Evolutionary conservation across 2,113 vertebrate species (phyloP), one percentile per base, ranked within the genome.

Genomic region (Ia io): DNA sequence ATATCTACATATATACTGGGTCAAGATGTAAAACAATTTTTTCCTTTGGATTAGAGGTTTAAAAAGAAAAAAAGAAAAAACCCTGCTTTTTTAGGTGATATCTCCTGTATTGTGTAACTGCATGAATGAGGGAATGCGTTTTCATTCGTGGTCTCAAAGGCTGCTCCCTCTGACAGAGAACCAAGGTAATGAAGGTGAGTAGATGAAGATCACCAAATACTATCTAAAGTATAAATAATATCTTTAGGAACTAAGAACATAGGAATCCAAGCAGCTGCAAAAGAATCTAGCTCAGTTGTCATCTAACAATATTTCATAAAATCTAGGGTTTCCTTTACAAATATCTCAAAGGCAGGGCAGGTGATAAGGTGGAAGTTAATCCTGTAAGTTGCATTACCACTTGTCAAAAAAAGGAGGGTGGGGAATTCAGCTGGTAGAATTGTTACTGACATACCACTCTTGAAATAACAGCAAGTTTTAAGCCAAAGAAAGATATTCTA

Each of bases 221-320:
- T 59, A 77, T 40, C 2, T 25, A 65, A 47, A 90, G 2, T 35
- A 8, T 67, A 92, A 84, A 51, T 76, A 69, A 74, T 22, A 44
- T 70, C 69, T 90, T 90, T 65, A 82, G 51, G 93, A 96, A 89
- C 63, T 77, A 93, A 74, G 56, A 79, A 14, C 14, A 30, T 3
- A 78, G 65, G 9, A 90, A 74, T 11, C 16, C 32, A 90, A 56
- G 30, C 30, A 84, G 74, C 67, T 47, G 14, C 35, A 87, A 71
- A 84, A 63, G 22, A 93, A n/a, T 51, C 30, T 18, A 49, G 13
- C n/a, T 67, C 32, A 71, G 17, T 16, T 91, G 47, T 44, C 67
- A 5, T 67, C 23, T 42, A 95, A 91, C 8, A 44, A 25, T 11
- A 69, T 42, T 69, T 67, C 40, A 47, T 12, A 40, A 88, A 91